Conservation (phyloP, 2,113 vertebrate genomes). For the Chamaea fasciata region DNA sequence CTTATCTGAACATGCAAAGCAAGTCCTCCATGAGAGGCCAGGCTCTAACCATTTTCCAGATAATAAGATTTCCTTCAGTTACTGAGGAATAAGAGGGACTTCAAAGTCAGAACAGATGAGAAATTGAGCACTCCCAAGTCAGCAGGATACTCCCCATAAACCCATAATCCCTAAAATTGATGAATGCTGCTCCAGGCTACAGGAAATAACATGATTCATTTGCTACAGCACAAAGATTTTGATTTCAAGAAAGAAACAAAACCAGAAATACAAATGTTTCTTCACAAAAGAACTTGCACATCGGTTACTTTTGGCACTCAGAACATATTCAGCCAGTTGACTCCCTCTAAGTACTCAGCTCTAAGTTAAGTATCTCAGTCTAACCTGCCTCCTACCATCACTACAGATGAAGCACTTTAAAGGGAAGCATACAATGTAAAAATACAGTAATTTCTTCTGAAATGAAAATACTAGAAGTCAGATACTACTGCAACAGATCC, state of each 20-base stretch:
- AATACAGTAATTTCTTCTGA: not conserved
- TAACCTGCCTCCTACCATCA: not conserved
- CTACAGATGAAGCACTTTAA: not conserved
- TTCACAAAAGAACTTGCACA: not conserved
- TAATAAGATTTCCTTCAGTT: not conserved
- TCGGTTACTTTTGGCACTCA: not conserved
- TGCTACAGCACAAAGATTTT: not conserved
- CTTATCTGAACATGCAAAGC: not conserved
- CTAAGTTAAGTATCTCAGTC: not conserved
- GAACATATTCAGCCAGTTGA: not conserved
- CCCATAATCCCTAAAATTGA: not conserved
- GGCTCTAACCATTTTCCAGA: not conserved
- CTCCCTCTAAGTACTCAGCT: not conserved
- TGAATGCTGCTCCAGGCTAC: not conserved
- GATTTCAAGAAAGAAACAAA: not conserved
- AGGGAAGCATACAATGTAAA: not conserved
- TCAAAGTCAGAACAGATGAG: not conserved
- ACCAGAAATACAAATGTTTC: not conserved
- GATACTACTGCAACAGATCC: not conserved
- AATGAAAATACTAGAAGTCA: not conserved
- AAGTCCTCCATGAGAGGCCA: not conserved
- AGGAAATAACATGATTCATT: not conserved
- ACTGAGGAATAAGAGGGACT: not conserved
- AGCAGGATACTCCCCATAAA: not conserved
- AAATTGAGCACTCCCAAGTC: not conserved